Percentiles rank a stretch among this genome's conserved stretches.
Conservation (phyloP, 2,888 invertebrate species). For the Anoncus sp. region DNA sequence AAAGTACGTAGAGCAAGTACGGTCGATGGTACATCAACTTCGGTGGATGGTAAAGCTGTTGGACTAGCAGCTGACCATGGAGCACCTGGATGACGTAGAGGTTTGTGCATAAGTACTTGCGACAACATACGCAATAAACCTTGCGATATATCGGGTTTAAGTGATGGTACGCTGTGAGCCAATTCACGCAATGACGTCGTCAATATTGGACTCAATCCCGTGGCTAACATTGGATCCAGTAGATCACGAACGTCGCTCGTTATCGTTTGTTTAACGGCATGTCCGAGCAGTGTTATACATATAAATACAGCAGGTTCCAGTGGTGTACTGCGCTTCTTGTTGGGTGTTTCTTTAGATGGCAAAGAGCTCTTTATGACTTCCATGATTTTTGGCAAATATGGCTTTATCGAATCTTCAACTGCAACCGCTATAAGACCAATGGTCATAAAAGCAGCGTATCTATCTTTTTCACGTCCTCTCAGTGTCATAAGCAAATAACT, state of each 20-base stretch:
- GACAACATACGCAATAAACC: slow-evolving; percentile 96
- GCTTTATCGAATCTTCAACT: slow-evolving; percentile 91
- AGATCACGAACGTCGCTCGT: slow-evolving; percentile 92
- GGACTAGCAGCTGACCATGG: slow-evolving; percentile 85
- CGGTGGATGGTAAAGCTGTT: slow-evolving; percentile 82
- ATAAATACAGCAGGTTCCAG: slow-evolving; percentile 96
- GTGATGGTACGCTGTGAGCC: slow-evolving; percentile 93
- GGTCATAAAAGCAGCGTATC: slow-evolving; percentile 94
- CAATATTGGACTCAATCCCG: slow-evolving; percentile 95
- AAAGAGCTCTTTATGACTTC: slow-evolving; percentile 90
- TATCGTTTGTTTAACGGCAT: slow-evolving; percentile 92
- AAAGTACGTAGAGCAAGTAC: slow-evolving; percentile 97
- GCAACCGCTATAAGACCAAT: slow-evolving; percentile 96
- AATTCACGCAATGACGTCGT: slow-evolving; percentile 96
- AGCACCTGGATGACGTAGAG: slow-evolving; percentile 91
- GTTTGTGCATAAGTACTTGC: slow-evolving; percentile 93
- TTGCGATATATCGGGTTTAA: slow-evolving; percentile 96
- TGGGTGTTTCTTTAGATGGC: slow-evolving; percentile 91
- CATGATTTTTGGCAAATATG: slow-evolving; percentile 93
- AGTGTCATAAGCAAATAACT: slow-evolving; percentile 91
- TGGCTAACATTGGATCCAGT: slow-evolving; percentile 96
- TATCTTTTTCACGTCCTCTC: slow-evolving; percentile 93
- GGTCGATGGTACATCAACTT: slow-evolving; percentile 91
- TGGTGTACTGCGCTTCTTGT: slow-evolving; percentile 88
- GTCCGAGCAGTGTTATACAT: slow-evolving; percentile 95